Percentiles rank a stretch among this genome's conserved stretches.
phyloP scores from a whole-genome alignment of 2,797 vertebrate species.

The Knipowitschia caucasica region DNA sequence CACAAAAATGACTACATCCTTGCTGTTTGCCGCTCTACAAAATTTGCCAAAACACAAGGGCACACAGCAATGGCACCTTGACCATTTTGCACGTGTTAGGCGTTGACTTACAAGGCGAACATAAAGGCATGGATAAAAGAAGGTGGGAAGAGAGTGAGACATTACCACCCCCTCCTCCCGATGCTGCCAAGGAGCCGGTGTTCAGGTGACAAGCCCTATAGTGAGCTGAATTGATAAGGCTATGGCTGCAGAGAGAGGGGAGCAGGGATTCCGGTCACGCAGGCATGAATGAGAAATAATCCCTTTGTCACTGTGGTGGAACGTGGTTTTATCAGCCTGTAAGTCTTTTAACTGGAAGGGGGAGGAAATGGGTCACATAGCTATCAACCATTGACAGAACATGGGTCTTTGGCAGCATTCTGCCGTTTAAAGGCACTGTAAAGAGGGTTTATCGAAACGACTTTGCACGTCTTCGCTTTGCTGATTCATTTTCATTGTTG shows the following conservation, averaged over 20 bases:
- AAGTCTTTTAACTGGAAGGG: slow-evolving; percentile 26
- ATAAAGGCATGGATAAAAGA: background rate
- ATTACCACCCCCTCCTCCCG: slow-evolving; percentile 46
- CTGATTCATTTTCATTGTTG: no score
- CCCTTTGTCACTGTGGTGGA: slow-evolving; percentile 39
- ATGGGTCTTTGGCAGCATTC: slow-evolving; percentile 15
- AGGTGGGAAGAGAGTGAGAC: slow-evolving; percentile 37
- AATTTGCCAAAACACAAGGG: background rate
- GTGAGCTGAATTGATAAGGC: slow-evolving; percentile 65
- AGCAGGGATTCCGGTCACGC: slow-evolving; percentile 54
- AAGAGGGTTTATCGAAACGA: slow-evolving; percentile 13
- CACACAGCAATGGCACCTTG: background rate
- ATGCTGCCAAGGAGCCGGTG: slow-evolving; percentile 61
- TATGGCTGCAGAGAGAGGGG: slow-evolving; percentile 46
- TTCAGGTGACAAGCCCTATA: slow-evolving; percentile 67
- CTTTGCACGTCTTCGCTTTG: no score
- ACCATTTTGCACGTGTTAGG: background rate
- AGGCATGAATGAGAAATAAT: slow-evolving; percentile 55
- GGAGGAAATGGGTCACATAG: background rate
- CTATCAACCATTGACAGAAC: slow-evolving; percentile 1
- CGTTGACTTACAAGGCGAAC: background rate
- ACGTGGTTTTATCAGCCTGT: slow-evolving; percentile 49
- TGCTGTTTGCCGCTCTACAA: background rate
- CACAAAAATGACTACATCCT: no score
- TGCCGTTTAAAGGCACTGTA: background rate